A percentile compares a stretch with the other conserved stretches of the same genome.
phyloP scores from a whole-genome alignment of 2,797 vertebrate genomes.

The Smutsia gigantea region DNA sequence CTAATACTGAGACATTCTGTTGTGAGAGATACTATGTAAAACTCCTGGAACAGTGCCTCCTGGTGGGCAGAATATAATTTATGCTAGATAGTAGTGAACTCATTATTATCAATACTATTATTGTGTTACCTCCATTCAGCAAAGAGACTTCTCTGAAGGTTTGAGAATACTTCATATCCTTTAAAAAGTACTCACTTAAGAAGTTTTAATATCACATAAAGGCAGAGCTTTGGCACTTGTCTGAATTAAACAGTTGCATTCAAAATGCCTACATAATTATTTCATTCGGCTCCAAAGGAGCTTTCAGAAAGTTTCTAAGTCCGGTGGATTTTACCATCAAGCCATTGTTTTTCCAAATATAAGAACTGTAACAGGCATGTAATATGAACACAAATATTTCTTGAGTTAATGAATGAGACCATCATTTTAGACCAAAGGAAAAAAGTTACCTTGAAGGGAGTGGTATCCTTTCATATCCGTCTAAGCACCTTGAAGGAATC shows the following conservation, averaged over 20 bases:
- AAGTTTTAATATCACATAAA: neutral
- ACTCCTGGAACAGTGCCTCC: neutral
- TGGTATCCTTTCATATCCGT: neutral
- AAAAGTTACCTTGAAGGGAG: neutral
- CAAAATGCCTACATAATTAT: neutral
- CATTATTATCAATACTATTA: neutral
- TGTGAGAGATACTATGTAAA: neutral
- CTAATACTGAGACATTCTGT: neutral
- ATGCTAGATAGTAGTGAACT: neutral
- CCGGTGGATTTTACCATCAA: neutral
- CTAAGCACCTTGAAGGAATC: conserved; percentile 45
- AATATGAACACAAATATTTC: neutral
- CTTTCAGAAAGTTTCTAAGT: neutral
- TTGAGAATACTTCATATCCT: neutral
- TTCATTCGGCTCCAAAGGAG: neutral
- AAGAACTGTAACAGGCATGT: neutral
- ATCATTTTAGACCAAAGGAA: neutral
- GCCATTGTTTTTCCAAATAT: neutral
- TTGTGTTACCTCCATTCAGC: neutral
- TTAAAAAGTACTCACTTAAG: neutral
- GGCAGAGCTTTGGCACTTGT: neutral
- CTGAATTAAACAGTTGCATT: neutral
- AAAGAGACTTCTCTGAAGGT: neutral
- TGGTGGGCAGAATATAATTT: neutral
- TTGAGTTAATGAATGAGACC: neutral